Evolutionary conservation across 2,888 invertebrate species (phyloP), one percentile per base, ranked within the genome.

Genomic region (Oeneis ivallda): DNA sequence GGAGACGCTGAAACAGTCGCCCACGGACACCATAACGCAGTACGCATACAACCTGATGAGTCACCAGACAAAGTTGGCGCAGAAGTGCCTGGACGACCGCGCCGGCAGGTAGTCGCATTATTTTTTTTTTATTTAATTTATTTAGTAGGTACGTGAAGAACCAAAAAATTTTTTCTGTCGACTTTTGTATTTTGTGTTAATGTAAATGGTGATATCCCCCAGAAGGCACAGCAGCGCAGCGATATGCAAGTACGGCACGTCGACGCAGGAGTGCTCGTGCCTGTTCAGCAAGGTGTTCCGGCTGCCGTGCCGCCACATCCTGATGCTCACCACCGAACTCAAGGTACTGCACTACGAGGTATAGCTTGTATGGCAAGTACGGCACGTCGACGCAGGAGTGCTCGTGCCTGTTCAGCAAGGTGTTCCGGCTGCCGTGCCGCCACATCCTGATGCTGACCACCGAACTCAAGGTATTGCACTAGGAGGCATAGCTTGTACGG

Each of bases 31-130:
- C 0, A 92, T 92, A 49, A 92, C 92, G 0, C 92, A 92, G 73
- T 92, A 92, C 76, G 92, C 92, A 0, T 92, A 92, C 77, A 92
- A 91, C 64, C 75, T 92, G 52, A 92, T 92, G 89, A 89, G 89
- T 13, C 92, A 92, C 45, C 92, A 92, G 75, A 92, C 92, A 0
- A 90, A 90, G 64, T 72, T 92, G 2, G 92, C 92, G 0, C 92
- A 92, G 78, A 86, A 87, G 62, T 91, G 92, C 17, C 77, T 92
- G 0, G 92, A 92, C 72, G 91, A 92, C 59, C 75, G 90, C 50
- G 86, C 84, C 8, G 89, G 89, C 68, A 88, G 90, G 92, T 91
- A 69, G 70, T 67, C 15, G 2, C 41, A 32, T 15, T 13, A 11
- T 59, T 2, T 61, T 17, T 13, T 32, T n/a, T n/a, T n/a, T n/a